Conservation (phyloP, 2,113 vertebrate species). For the Cryptomyrus ogoouensis region DNA sequence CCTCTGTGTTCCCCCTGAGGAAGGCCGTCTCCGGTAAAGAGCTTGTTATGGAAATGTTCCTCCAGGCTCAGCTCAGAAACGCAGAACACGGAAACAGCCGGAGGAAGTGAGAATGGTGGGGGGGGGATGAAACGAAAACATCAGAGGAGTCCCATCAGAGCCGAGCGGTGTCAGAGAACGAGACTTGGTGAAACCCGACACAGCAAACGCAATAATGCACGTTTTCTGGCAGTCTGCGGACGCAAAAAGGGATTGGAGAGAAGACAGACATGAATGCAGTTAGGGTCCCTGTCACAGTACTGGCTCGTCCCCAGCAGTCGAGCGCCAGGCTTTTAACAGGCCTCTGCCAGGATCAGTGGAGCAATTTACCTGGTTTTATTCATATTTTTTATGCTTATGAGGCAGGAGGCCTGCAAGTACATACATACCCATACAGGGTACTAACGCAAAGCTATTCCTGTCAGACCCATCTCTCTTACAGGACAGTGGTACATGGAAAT, state of each 20-base stretch:
- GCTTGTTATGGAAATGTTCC: not conserved
- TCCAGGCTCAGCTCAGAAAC: not conserved
- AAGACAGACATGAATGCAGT: not conserved
- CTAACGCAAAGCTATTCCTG: not conserved
- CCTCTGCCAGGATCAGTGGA: not conserved
- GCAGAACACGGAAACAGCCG: slow-evolving; percentile 26
- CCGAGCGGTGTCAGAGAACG: not conserved
- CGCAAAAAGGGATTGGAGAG: not conserved
- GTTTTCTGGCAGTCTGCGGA: not conserved
- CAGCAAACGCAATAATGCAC: not conserved
- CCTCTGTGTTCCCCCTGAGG: slow-evolving; percentile 32
- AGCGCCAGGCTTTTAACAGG: not conserved
- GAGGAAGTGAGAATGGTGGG: not conserved
- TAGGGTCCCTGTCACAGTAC: not conserved
- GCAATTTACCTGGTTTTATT: not conserved
- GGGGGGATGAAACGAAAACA: not conserved
- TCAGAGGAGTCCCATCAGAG: not conserved
- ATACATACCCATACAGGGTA: not conserved
- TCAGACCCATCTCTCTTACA: not conserved
- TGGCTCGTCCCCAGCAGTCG: not conserved
- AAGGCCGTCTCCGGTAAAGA: not conserved
- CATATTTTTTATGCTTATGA: not conserved
- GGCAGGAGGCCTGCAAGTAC: not conserved
- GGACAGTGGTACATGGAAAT: not conserved
- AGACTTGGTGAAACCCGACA: not conserved